Conservation (phyloP, 2,113 vertebrate genomes). For the Burhinus oedicnemus region DNA sequence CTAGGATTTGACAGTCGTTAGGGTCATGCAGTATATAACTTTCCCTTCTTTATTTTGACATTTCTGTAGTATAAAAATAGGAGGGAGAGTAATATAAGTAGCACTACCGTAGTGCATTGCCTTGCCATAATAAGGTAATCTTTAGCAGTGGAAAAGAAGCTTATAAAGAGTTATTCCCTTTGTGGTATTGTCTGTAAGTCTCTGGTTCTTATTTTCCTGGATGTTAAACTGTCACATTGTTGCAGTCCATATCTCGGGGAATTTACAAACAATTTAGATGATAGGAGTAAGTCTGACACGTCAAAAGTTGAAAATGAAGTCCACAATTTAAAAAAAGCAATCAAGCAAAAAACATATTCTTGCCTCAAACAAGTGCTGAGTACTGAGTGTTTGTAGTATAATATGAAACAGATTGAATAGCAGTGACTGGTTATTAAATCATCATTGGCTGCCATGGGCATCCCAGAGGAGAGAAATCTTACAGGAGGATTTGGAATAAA, state of each 20-base stretch:
- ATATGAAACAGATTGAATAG: background rate
- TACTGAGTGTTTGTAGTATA: background rate
- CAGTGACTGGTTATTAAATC: background rate
- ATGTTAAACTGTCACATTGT: background rate
- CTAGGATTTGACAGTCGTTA: constrained; percentile 33
- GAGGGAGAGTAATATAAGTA: background rate
- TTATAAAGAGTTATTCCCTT: background rate
- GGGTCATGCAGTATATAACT: background rate
- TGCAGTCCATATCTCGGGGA: background rate
- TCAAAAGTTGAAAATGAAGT: background rate
- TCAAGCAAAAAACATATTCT: background rate
- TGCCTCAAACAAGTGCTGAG: background rate
- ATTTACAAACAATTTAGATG: background rate
- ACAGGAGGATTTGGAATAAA: background rate
- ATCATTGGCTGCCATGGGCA: background rate
- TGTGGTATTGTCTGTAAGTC: background rate
- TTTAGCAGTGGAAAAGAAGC: background rate
- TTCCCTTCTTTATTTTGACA: constrained; percentile 19
- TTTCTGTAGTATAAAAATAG: background rate
- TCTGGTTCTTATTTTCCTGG: background rate
- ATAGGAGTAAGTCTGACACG: background rate
- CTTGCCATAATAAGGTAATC: background rate
- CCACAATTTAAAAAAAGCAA: background rate
- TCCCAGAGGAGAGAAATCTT: background rate
- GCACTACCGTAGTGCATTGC: background rate